phyloP scores from a whole-genome alignment of 2,797 vertebrate genomes.

The Centroberyx gerrardi region DNA sequence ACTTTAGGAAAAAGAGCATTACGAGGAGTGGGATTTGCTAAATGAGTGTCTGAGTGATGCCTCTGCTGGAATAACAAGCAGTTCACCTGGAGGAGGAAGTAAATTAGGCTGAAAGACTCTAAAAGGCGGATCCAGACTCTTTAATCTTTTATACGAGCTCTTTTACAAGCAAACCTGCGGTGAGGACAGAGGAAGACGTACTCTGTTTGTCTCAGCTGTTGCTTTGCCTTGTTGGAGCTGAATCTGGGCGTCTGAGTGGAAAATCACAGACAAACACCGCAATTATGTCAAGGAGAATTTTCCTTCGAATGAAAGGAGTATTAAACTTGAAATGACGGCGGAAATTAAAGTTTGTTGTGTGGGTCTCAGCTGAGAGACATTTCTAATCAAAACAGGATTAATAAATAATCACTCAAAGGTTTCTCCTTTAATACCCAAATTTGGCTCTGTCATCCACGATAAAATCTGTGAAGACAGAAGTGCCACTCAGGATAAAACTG shows the following conservation, averaged over 20 bases:
- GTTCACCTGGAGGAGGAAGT: background rate
- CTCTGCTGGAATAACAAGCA: background rate
- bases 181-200: background rate
- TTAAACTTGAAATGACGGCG: background rate
- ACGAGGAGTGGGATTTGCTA: too few species aligned
- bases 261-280: background rate
- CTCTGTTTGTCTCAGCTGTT: too few species aligned
- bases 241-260: background rate
- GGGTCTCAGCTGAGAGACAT: slow-evolving; percentile 31
- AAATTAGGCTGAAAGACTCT: too few species aligned
- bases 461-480: slow-evolving; percentile 45
- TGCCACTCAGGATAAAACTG: slow-evolving; percentile 28
- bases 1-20: too few species aligned
- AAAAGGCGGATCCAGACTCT: background rate
- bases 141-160: slow-evolving; percentile 16
- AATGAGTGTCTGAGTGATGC: too few species aligned
- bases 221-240: background rate
- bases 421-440: slow-evolving; percentile 41
- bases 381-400: slow-evolving; percentile 65
- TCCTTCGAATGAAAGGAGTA: slow-evolving; percentile 7
- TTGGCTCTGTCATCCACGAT: background rate
- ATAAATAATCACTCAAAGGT: slow-evolving; percentile 44
- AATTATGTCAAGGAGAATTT: background rate
- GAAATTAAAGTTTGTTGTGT: slow-evolving; percentile 43
- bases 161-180: slow-evolving; percentile 5